Conservation (phyloP, 2,797 vertebrate genomes). For the Eulemur rubriventer region DNA sequence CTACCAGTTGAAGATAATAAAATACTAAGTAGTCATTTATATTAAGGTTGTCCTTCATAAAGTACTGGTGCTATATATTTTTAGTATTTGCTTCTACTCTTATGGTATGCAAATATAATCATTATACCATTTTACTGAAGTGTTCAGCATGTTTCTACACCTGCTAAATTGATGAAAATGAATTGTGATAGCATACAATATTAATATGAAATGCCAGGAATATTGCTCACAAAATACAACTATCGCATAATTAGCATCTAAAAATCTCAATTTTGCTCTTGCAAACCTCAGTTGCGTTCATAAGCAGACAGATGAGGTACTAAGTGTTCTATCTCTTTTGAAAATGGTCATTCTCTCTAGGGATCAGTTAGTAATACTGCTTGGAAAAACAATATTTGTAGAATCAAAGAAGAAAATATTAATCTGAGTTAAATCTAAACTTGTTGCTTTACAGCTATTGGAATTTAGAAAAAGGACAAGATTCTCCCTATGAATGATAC, state of each 20-base stretch:
- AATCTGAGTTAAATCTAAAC: background rate
- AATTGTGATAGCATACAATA: conserved; percentile 29
- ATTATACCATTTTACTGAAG: conserved; percentile 41
- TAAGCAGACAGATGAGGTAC: background rate
- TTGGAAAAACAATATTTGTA: background rate
- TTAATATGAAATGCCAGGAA: conserved; percentile 40
- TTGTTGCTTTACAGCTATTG: background rate
- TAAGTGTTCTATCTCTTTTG: background rate
- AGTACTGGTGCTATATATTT: background rate
- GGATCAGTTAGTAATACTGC: background rate
- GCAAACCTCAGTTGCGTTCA: background rate
- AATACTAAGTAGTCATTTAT: conserved; percentile 23
- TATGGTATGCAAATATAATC: background rate
- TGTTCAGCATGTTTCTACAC: background rate
- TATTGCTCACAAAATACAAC: conserved; percentile 29
- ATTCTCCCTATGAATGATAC: background rate
- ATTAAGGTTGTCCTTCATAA: conserved; percentile 32
- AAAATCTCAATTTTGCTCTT: background rate
- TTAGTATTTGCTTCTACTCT: conserved; percentile 35
- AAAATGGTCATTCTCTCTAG: background rate
- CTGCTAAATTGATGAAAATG: conserved; percentile 58
- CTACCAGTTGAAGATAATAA: conserved; percentile 38
- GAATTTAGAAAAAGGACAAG: background rate
- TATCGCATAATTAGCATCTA: background rate
- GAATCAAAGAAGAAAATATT: background rate